Base-by-base conservation (phyloP, 92 coral and sea anemone genomes). In the Phenganax marumi region DNA sequence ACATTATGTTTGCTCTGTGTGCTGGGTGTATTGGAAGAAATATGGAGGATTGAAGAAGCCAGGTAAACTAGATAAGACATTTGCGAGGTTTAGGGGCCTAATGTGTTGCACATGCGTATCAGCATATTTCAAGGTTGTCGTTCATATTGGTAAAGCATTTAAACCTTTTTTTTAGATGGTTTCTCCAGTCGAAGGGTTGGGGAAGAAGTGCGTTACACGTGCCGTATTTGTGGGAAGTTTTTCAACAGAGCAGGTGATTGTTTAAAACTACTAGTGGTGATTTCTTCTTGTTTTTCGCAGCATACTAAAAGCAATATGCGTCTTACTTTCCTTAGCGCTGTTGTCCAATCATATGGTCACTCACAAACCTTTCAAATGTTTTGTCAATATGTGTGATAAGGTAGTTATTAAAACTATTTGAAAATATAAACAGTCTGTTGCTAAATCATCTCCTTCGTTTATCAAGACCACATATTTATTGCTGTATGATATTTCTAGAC, bases 21-120 rank as follows among this genome's bases (percentile, higher is more conserved):
- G 98, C 76, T 95, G 98, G 98, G 93, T 95, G 50, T 95, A 95
- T 89, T 95, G 98, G 98, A 95, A 95, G 80, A 95, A 95, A 81
- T 95, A 95, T 82, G 98, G 98, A 14, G 98, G 98, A 77, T 85
- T 95, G 60, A 95, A 95, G 83, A 90, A 91, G 87, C 98, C 98
- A 85, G 96, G 98, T 92, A 86, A 54, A 39, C 60, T 13, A 51
- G 19, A 10, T n/a, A 46, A 46, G 50, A 18, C 7, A 63, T 18
- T 10, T 63, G 70, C 21, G 12, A 56, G 63, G 17, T 19, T 56
- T 19, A 14, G 52, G 53, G 21, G 18, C 76, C 61, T 43, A 50
- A 10, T 70, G 39, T 70, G 8, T 18, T 70, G 76, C 50, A 70
- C 46, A 47, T 8, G 51, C 8, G 16, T 11, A 21, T 55, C 26